A percentile compares a stretch with the other conserved stretches of the same genome.
These are phyloP conservation scores for Nothoprocta pentlandii DNA, from an alignment of 2,113 vertebrate genomes.

Conservation along the genomic window DNA sequence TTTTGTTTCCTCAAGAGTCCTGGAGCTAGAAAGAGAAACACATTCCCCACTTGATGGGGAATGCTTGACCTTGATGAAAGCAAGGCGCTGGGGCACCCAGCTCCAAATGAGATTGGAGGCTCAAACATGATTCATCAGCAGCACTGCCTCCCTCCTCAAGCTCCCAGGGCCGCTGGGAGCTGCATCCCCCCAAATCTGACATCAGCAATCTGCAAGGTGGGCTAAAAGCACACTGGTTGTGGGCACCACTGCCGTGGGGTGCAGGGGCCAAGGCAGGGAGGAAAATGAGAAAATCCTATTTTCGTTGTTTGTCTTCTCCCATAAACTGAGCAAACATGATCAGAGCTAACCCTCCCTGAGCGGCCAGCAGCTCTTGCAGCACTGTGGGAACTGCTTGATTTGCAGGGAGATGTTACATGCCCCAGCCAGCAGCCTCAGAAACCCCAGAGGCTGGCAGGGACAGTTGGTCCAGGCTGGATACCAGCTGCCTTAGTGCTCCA, in stretches of 20 bases:
- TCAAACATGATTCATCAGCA: not conserved
- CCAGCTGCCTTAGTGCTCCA: not conserved
- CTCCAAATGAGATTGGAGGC: not conserved
- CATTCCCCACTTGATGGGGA: not conserved
- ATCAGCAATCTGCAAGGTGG: not conserved
- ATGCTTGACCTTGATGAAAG: not conserved
- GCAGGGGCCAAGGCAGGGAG: rapidly evolving
- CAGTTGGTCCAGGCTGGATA: no score
- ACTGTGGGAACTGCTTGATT: not conserved
- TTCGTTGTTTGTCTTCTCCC: not conserved
- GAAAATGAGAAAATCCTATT: no score
- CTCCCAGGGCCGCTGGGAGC: not conserved
- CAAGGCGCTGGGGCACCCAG: not conserved
- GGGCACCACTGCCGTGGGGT: no score
- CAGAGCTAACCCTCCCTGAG: not conserved
- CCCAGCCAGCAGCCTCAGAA: no score
- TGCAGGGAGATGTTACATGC: no score
- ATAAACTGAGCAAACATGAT: not conserved
- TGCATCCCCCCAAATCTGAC: conserved; percentile 24
- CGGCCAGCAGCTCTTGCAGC: not conserved
- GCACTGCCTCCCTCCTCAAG: not conserved
- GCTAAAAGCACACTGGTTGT: not conserved
- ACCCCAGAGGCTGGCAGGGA: no score
- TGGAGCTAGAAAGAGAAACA: not conserved
- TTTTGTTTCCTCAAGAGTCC: conserved; percentile 34